Base-by-base conservation (phyloP, 2,888 invertebrate genomes). In the Nomada flava region DNA sequence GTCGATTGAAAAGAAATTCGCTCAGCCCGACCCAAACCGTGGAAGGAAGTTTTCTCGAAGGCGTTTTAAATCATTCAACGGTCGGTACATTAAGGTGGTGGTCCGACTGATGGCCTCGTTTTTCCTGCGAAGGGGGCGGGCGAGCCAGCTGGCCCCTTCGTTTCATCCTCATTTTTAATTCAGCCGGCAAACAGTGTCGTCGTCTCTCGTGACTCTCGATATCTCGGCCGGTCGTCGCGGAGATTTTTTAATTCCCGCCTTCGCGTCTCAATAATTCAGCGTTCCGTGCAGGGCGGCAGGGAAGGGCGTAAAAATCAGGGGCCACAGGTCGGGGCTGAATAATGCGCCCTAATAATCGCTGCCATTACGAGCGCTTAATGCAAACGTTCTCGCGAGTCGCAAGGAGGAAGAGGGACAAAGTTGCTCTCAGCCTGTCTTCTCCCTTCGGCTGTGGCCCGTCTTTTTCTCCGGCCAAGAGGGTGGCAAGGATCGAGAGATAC, bases 101-200 rank as follows among this genome's bases (percentile, higher is more conserved):
- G 86, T 85, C 87, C 89, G 84, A 87, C 88, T 89, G 90, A 90
- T 91, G 91, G 90, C 89, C 90, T 89, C 91, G 90, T 90, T 91
- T 91, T 89, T 89, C 87, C 88, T 84, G 47, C 71, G 87, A 85
- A 73, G 84, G 79, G 82, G 69, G 76, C 76, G 85, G 79, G 53
- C 20, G 73, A 50, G 63, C 79, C 87, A 85, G 77, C 84, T 83
- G 87, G 82, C 74, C 86, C 88, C 79, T 82, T 76, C 87, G 77
- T 83, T 91, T 86, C 90, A 81, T 83, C 73, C 90, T 93, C 92
- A 93, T 93, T 92, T 91, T 92, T 93, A 92, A 93, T 93, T 93
- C 92, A 92, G 87, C 88, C 89, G 86, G 89, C 92, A 93, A 93
- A 93, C 92, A 89, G 87, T n/a, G 44, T 84, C 87, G 81, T 88